Conservation (phyloP, 1,140 invertebrate genomes). For the Monomorium pharaonis region DNA sequence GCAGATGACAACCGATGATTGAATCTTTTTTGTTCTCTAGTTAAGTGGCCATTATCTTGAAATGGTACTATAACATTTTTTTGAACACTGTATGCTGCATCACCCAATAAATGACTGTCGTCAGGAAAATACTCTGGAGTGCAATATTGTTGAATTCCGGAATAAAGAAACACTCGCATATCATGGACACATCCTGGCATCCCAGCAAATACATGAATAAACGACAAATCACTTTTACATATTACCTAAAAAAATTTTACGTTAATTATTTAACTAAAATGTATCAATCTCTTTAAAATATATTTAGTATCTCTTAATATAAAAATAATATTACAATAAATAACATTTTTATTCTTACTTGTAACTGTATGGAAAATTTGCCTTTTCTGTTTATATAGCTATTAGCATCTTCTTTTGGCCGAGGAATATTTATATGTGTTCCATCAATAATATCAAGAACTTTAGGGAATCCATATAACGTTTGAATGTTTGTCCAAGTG, state of each 20-base stretch:
- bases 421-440: neutral
- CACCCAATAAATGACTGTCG: neutral
- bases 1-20: neutral
- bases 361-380: slow-evolving; percentile 1
- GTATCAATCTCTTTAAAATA: neutral
- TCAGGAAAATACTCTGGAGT: neutral
- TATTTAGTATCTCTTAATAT: too few species aligned
- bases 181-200: slow-evolving; percentile 9
- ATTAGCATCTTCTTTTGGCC: neutral
- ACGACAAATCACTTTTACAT: slow-evolving; percentile 14
- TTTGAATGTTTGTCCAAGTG: slow-evolving; percentile 2
- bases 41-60: neutral
- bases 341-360: neutral
- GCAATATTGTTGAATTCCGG: slow-evolving; percentile 5
- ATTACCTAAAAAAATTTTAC: neutral
- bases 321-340: too few species aligned
- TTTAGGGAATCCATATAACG: neutral
- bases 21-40: neutral
- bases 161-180: slow-evolving; percentile 21
- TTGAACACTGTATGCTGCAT: neutral
- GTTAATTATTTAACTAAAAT: neutral
- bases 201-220: neutral
- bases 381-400: slow-evolving; percentile 30
- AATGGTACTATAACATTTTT: neutral
- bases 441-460: slow-evolving; percentile 1